A percentile compares a stretch with the other conserved stretches of the same genome.
These are phyloP conservation scores for Pitta sordida DNA, from an alignment of 2,113 vertebrate species.

Conservation along the genomic window DNA sequence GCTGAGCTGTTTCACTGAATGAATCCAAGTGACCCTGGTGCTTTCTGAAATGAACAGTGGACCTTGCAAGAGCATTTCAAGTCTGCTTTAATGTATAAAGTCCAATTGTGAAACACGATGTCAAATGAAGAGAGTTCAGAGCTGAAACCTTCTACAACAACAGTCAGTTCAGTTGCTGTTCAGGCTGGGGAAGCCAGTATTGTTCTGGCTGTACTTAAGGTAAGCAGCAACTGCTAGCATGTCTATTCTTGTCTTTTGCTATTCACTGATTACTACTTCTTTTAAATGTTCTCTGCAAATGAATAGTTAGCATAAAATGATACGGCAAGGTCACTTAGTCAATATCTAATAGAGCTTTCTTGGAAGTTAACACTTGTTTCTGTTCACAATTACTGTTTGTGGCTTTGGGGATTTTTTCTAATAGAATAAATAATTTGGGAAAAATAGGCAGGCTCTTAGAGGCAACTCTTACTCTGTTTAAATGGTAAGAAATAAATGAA, in stretches of 20 bases:
- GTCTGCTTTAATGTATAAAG: neutral
- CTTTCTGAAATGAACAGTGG: slow-evolving; percentile 39
- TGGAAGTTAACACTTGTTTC: neutral
- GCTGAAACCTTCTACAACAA: slow-evolving; percentile 75
- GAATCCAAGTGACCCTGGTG: slow-evolving; percentile 38
- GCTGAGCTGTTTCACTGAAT: slow-evolving; percentile 71
- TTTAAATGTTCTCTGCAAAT: neutral
- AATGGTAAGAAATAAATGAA: neutral
- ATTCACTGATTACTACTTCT: neutral
- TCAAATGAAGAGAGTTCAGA: slow-evolving; percentile 52
- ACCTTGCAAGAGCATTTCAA: neutral
- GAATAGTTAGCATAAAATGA: neutral
- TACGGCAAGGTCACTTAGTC: neutral
- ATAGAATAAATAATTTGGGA: neutral
- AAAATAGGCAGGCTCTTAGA: neutral
- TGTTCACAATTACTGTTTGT: neutral
- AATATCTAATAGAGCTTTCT: neutral
- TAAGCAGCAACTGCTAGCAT: slow-evolving; percentile 48
- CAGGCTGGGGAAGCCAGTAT: slow-evolving; percentile 82
- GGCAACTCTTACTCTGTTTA: neutral
- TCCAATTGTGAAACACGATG: slow-evolving; percentile 61
- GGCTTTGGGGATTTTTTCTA: neutral
- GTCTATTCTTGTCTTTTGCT: neutral
- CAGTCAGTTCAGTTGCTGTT: slow-evolving; percentile 83
- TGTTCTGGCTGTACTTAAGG: slow-evolving; percentile 83